phyloP scores from a whole-genome alignment of 2,113 vertebrate species.

The Alligator mississippiensis region DNA sequence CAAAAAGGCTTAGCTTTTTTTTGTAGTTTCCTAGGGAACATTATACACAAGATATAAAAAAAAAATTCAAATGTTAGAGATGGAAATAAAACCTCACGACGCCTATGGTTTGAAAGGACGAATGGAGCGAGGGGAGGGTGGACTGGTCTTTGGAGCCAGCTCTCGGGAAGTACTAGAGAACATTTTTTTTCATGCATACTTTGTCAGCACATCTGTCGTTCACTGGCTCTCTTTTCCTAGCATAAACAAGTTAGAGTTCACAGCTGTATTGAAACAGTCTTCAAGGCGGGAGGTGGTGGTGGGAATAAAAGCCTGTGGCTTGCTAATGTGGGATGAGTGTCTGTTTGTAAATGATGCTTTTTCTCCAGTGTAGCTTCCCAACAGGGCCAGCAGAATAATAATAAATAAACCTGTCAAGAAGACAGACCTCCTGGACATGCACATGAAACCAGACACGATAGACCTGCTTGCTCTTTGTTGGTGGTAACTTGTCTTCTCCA shows the following conservation, averaged over 20 bases:
- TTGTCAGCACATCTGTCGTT: not conserved
- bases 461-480: not conserved
- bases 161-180: not conserved
- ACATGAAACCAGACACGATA: not conserved
- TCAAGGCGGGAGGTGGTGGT: not conserved
- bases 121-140: not conserved
- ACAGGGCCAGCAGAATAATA: fast-evolving
- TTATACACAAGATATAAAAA: not conserved
- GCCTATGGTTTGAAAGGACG: constrained; percentile 24
- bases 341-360: fast-evolving
- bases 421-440: fast-evolving
- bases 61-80: not conserved
- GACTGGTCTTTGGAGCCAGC: not conserved
- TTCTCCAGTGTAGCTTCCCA: fast-evolving
- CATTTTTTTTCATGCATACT: too few species aligned
- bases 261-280: fast-evolving
- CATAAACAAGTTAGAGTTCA: fast-evolving
- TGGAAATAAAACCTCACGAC: not conserved
- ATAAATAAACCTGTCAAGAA: fast-evolving
- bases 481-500: not conserved
- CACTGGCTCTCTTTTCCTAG: not conserved
- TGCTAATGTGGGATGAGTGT: fast-evolving
- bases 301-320: not conserved
- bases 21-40: constrained; percentile 29
- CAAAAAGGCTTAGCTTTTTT: too few species aligned